phyloP scores from a whole-genome alignment of 1,140 invertebrate species.

The Eueides isabella region DNA sequence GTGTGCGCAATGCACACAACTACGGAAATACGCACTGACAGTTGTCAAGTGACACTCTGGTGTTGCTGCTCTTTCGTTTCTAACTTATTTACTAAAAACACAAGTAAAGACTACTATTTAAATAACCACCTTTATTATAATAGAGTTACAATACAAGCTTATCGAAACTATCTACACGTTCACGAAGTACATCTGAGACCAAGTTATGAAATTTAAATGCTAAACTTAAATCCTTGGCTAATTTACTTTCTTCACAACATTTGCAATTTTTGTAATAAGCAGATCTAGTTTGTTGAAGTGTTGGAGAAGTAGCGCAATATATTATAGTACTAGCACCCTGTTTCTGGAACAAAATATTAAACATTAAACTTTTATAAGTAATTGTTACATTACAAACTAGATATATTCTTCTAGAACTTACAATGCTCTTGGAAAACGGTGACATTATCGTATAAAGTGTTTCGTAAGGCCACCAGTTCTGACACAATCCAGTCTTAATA shows the following conservation, averaged over 20 bases:
- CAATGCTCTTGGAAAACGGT: constrained; percentile 97
- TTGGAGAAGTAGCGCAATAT: constrained; percentile 92
- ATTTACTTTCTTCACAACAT: constrained; percentile 86
- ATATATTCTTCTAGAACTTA: constrained; percentile 75
- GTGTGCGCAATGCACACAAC: no score
- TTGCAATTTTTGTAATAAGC: constrained; percentile 96
- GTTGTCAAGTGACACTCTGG: not conserved
- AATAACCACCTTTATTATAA: not conserved
- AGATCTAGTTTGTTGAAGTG: constrained; percentile 91
- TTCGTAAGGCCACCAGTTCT: constrained; percentile 93
- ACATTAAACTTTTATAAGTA: not conserved
- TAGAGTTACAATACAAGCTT: not conserved
- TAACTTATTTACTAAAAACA: not conserved
- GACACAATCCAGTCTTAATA: constrained; percentile 88
- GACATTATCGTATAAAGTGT: constrained; percentile 89
- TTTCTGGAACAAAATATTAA: constrained; percentile 84
- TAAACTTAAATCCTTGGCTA: constrained; percentile 82
- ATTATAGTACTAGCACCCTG: constrained; percentile 95
- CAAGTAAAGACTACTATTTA: not conserved
- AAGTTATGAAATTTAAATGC: constrained; percentile 64
- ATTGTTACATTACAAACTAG: not conserved
- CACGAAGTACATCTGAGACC: constrained; percentile 49
- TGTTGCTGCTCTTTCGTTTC: not conserved
- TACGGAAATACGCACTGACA: no score
- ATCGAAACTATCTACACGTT: constrained; percentile 38